Conservation (phyloP, 92 coral and sea anemone genomes). For the Zoanthus solanderi region DNA sequence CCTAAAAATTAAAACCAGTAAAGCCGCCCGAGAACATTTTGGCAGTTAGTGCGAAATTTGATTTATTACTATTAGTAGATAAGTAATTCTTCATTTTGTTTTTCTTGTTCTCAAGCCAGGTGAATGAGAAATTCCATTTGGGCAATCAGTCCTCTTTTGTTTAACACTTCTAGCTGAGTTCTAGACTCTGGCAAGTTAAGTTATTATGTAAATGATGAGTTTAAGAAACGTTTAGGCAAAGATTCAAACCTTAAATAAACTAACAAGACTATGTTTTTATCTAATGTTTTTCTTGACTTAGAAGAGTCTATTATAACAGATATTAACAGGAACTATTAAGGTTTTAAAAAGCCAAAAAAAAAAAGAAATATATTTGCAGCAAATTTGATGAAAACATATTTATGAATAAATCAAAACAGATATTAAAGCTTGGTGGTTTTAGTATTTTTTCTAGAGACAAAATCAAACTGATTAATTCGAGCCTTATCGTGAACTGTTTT, state of each 20-base stretch:
- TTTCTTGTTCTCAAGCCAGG: slow-evolving; percentile 35
- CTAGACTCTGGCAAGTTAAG: slow-evolving; percentile 33
- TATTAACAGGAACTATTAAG: not conserved
- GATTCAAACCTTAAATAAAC: slow-evolving; percentile 22
- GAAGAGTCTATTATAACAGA: not conserved
- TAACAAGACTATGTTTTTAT: not conserved
- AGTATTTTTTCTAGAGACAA: slow-evolving; percentile 21
- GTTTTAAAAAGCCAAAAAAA: not conserved
- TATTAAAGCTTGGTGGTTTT: slow-evolving; percentile 31
- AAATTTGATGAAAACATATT: slow-evolving; percentile 1
- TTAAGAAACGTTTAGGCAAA: slow-evolving; percentile 9
- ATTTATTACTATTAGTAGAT: slow-evolving; percentile 47
- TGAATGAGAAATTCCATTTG: slow-evolving; percentile 19
- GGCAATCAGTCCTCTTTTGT: slow-evolving; percentile 44
- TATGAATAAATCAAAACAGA: slow-evolving; percentile 45
- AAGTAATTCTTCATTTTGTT: slow-evolving; percentile 34
- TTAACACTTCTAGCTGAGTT: slow-evolving; percentile 21
- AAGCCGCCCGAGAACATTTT: slow-evolving; percentile 10
- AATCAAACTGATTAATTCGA: slow-evolving; percentile 33
- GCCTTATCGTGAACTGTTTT: not conserved
- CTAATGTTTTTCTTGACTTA: not conserved
- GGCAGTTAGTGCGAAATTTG: slow-evolving; percentile 44
- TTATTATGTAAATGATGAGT: slow-evolving; percentile 44
- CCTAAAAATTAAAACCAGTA: slow-evolving; percentile 27
- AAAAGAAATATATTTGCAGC: not conserved